Percentiles rank a stretch among this genome's conserved stretches.
These are phyloP conservation scores for Cydia strobilella DNA, from an alignment of 1,140 invertebrate genomes.

Conservation along the genomic window DNA sequence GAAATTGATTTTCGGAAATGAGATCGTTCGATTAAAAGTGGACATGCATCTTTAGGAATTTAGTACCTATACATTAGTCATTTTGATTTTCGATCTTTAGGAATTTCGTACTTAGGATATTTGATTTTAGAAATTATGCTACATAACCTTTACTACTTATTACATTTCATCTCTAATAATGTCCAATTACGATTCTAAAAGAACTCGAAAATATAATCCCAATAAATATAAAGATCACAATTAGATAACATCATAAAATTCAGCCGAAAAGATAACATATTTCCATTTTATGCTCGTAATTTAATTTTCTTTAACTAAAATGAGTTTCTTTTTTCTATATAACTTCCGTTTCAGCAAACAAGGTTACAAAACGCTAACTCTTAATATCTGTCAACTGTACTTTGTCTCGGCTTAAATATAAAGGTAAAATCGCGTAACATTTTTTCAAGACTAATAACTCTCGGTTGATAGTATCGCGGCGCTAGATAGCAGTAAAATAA, in stretches of 20 bases:
- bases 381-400: slow-evolving; percentile 35
- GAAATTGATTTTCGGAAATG: too few relatives aligned
- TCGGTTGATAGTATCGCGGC: slow-evolving; percentile 51
- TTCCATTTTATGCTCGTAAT: slow-evolving; percentile 5
- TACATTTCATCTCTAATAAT: background rate
- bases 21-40: too few relatives aligned
- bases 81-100: too few relatives aligned
- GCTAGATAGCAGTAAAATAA: slow-evolving; percentile 68
- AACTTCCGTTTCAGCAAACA: slow-evolving; percentile 20
- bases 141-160: too few relatives aligned
- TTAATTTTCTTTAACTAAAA: slow-evolving; percentile 1
- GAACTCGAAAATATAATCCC: background rate
- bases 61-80: too few relatives aligned
- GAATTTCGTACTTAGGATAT: too few relatives aligned
- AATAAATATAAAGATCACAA: background rate
- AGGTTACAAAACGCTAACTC: slow-evolving; percentile 32
- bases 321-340: slow-evolving; percentile 16
- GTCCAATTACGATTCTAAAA: background rate
- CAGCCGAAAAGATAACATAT: background rate
- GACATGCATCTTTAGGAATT: too few relatives aligned
- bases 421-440: slow-evolving; percentile 59
- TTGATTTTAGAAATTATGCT: too few relatives aligned
- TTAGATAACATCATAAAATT: background rate
- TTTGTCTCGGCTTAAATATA: slow-evolving; percentile 33
- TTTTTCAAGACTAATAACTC: slow-evolving; percentile 68